Evolutionary conservation across 1,140 invertebrate species (phyloP).

Genomic region (Vanessa atalanta): DNA sequence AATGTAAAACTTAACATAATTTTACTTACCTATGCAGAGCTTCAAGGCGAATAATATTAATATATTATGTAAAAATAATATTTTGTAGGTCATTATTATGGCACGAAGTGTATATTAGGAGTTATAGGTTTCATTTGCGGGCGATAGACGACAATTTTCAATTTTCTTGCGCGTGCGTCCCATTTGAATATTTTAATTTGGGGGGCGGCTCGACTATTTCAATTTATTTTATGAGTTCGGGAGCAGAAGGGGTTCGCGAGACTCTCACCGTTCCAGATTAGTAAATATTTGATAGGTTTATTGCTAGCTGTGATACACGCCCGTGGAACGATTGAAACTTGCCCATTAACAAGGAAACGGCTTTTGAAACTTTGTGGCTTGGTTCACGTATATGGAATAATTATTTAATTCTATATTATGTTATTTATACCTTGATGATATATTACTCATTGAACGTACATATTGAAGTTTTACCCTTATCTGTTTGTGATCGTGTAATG

Average conservation of each 20-base stretch:
- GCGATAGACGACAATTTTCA: constrained; percentile 81
- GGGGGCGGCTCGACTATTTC: constrained; percentile 80
- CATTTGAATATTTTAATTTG: constrained; percentile 81
- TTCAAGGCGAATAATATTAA: too few relatives aligned
- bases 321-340: constrained; percentile 26
- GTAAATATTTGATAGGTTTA: constrained; percentile 81
- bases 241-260: constrained; percentile 71
- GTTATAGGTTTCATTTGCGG: constrained; percentile 81
- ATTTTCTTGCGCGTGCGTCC: constrained; percentile 81
- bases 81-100: constrained; percentile 39
- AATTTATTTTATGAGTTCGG: constrained; percentile 79
- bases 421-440: neutral
- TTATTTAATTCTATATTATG: neutral
- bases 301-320: constrained; percentile 70
- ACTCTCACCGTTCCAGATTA: constrained; percentile 75
- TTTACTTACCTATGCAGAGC: too few relatives aligned
- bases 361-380: neutral
- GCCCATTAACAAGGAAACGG: constrained; percentile 13
- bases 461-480: too few relatives aligned
- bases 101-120: constrained; percentile 65
- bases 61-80: too few relatives aligned
- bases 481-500: too few relatives aligned
- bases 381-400: neutral
- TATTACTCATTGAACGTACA: too few relatives aligned
- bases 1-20: too few relatives aligned